Base-by-base conservation (phyloP, 2,113 vertebrate species). In the Leucoraja erinaceus region DNA sequence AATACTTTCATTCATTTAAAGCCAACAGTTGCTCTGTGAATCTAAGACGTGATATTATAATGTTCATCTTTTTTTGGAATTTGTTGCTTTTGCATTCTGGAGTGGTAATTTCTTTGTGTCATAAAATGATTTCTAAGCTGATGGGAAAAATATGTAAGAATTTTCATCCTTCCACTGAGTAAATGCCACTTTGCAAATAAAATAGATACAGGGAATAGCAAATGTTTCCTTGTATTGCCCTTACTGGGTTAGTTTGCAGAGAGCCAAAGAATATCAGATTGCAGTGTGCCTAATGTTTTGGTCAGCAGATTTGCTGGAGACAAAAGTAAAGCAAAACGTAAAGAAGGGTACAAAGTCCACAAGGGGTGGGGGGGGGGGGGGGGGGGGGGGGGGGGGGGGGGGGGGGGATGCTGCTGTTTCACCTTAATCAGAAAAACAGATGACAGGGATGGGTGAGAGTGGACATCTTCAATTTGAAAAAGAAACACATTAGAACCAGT, bases 61-160 rank as follows among this genome's bases (percentile, higher is more conserved):
- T 16, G 25, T n/a, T 86, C 59, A 63, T 72, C 9, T 59, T 56
- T 56, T 56, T 10, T 83, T 18, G 54, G 31, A 63, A 18, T 11
- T 63, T 86, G 59, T 63, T 63, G 63, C 56, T 31, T 86, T 86
- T 63, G 10, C 59, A 86, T 63, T 86, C 83, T 63, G 83, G 83
- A 86, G 28, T 28, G 63, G 16, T 86, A 63, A 1, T 31, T 63
- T 86, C 31, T 5, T 63, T 11, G n/a, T 18, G 25, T 31, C 28
- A 86, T n/a, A 86, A 86, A 63, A 1, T 10, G 25, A 28, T 31
- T 63, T 86, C 63, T 31, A 63, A 86, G 33, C 31, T 31, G 25
- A 7, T 86, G n/a, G 59, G 4, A 86, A 31, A 28, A 86, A 63
- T 12, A 63, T 86, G 61, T 22, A 2, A 63, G 61, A 86, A 86